Evolutionary conservation across 2,888 invertebrate species (phyloP).

Genomic region (Drosophila emarginata): DNA sequence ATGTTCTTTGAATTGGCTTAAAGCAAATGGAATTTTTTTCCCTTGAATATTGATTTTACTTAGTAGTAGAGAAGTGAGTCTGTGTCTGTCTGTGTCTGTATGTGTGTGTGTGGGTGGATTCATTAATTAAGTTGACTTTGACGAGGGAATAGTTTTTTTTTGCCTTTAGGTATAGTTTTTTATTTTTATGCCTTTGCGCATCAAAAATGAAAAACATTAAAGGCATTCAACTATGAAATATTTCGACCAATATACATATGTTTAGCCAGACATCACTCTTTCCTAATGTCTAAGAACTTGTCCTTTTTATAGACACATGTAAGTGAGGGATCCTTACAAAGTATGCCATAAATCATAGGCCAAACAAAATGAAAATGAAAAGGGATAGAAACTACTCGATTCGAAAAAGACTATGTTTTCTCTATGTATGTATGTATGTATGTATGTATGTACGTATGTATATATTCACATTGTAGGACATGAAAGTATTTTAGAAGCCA

Average conservation of each 20-base stretch:
- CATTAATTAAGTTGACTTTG: slow-evolving; percentile 79
- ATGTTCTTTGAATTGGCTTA: slow-evolving; percentile 16
- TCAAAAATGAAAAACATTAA: slow-evolving; percentile 68
- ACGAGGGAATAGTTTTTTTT: slow-evolving; percentile 66
- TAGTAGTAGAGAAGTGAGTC: neutral
- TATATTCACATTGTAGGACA: neutral
- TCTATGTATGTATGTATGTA: neutral
- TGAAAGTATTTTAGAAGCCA: slow-evolving; percentile 8
- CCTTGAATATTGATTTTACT: slow-evolving; percentile 68
- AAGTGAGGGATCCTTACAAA: neutral
- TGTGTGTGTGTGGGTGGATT: slow-evolving; percentile 29
- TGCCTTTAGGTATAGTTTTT: slow-evolving; percentile 60
- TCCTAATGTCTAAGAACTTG: neutral
- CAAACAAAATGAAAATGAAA: no score
- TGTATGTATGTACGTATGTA: neutral
- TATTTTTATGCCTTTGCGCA: slow-evolving; percentile 49
- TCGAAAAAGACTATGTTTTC: neutral
- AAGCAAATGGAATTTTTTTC: slow-evolving; percentile 16
- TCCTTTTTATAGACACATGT: neutral
- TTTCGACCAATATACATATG: slow-evolving; percentile 38
- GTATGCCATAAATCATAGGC: slow-evolving; percentile 1
- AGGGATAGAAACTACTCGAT: neutral
- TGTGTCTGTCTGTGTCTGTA: neutral
- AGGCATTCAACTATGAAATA: slow-evolving; percentile 70
- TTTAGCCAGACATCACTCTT: slow-evolving; percentile 4